phyloP scores from a whole-genome alignment of 64 coral and sea anemone genomes.

The Astreopora myriophthalma region DNA sequence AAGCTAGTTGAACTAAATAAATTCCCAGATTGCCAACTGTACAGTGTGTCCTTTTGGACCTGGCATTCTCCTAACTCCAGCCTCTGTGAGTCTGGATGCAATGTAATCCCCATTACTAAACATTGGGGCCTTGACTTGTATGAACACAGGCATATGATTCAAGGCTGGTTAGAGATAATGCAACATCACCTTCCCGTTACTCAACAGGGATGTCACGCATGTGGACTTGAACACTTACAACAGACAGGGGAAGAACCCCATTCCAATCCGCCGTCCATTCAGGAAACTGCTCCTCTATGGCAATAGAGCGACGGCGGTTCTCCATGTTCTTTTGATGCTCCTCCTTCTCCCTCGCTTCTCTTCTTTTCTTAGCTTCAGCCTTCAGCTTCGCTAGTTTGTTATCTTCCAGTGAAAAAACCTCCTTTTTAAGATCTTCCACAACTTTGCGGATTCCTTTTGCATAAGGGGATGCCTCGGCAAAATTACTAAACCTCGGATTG shows the following conservation, averaged over 20 bases:
- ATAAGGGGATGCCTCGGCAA: constrained; percentile 93
- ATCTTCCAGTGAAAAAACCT: constrained; percentile 87
- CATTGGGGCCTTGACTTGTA: too few species aligned
- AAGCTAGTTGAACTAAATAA: too few species aligned
- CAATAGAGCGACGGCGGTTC: constrained; percentile 67
- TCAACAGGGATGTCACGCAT: not conserved
- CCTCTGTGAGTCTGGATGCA: too few species aligned
- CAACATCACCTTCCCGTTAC: too few species aligned
- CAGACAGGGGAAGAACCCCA: constrained; percentile 77
- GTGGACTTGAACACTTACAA: constrained; percentile 49
- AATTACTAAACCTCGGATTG: constrained; percentile 95
- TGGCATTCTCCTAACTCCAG: too few species aligned
- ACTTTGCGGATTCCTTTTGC: constrained; percentile 93
- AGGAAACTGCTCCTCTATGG: constrained; percentile 87
- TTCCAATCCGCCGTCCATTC: constrained; percentile 93
- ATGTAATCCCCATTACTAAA: too few species aligned
- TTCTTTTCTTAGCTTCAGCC: constrained; percentile 71
- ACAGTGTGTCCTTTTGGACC: too few species aligned
- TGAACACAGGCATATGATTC: too few species aligned
- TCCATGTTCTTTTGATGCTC: constrained; percentile 75
- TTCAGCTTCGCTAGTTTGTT: constrained; percentile 91
- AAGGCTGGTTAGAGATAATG: too few species aligned
- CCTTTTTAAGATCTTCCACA: constrained; percentile 83
- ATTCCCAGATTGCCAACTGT: too few species aligned
- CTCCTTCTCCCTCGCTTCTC: constrained; percentile 71